phyloP scores from a whole-genome alignment of 2,888 invertebrate genomes.

The Cantharis nigra region DNA sequence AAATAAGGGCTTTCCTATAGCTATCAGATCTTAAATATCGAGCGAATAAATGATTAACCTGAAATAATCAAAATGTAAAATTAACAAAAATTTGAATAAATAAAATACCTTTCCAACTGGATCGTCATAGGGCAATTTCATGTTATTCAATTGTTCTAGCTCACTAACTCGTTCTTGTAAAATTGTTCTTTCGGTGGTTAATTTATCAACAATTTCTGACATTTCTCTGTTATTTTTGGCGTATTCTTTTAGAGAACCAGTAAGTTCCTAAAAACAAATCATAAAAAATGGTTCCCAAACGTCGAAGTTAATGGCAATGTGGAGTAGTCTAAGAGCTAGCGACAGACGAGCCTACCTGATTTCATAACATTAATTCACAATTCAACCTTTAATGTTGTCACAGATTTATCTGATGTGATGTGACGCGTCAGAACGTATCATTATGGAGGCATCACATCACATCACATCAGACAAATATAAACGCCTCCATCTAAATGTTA shows the following conservation, averaged over 20 bases:
- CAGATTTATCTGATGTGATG: too few species aligned
- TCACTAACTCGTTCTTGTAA: constrained; percentile 57
- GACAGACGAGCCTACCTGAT: too few species aligned
- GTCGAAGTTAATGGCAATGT: too few species aligned
- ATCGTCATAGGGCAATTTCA: constrained; percentile 45
- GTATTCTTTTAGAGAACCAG: constrained; percentile 56
- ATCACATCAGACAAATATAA: too few species aligned
- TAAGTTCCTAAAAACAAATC: constrained; percentile 55
- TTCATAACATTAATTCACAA: too few species aligned
- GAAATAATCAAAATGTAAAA: not conserved
- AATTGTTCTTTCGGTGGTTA: constrained; percentile 57
- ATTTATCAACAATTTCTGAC: constrained; percentile 52
- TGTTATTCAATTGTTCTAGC: constrained; percentile 47
- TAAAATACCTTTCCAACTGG: constrained; percentile 45
- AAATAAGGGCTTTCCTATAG: constrained; percentile 83
- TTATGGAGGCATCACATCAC: too few species aligned
- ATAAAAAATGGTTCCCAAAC: not conserved
- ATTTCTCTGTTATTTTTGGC: constrained; percentile 60
- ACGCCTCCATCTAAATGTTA: too few species aligned
- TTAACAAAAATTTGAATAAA: not conserved
- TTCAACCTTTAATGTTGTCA: too few species aligned
- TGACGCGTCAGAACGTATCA: too few species aligned
- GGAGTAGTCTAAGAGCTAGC: too few species aligned
- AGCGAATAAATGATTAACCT: constrained; percentile 64
- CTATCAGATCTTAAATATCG: constrained; percentile 81